These are phyloP conservation scores for Dasyurus viverrinus DNA, from an alignment of 2,113 vertebrate species.

Conservation along the genomic window DNA sequence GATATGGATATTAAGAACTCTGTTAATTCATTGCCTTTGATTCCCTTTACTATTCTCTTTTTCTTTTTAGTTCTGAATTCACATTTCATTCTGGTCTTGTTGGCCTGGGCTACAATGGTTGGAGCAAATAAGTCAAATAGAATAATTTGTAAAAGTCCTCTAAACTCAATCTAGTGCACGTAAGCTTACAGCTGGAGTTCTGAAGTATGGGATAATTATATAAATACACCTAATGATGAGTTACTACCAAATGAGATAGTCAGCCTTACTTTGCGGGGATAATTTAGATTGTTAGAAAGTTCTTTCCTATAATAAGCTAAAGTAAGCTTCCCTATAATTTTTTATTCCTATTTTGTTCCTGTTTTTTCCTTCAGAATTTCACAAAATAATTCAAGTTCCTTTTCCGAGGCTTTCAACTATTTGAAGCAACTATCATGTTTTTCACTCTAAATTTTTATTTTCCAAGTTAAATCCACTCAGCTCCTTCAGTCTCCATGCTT, in stretches of 20 bases:
- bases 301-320: neutral
- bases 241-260: neutral
- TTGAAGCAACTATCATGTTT: neutral
- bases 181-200: neutral
- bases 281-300: neutral
- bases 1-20: neutral
- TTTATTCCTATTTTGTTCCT: neutral
- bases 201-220: neutral
- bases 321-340: neutral
- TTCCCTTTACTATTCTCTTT: neutral
- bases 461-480: neutral
- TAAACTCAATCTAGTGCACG: neutral
- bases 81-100: neutral
- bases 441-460: neutral
- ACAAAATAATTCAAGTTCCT: neutral
- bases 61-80: neutral
- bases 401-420: neutral
- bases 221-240: neutral
- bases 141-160: neutral
- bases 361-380: neutral
- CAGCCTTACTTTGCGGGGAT: neutral
- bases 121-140: neutral
- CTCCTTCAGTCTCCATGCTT: neutral
- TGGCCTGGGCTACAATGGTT: neutral
- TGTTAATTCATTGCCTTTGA: neutral